Conservation (phyloP, 92 coral and sea anemone species). For the Porites rus region DNA sequence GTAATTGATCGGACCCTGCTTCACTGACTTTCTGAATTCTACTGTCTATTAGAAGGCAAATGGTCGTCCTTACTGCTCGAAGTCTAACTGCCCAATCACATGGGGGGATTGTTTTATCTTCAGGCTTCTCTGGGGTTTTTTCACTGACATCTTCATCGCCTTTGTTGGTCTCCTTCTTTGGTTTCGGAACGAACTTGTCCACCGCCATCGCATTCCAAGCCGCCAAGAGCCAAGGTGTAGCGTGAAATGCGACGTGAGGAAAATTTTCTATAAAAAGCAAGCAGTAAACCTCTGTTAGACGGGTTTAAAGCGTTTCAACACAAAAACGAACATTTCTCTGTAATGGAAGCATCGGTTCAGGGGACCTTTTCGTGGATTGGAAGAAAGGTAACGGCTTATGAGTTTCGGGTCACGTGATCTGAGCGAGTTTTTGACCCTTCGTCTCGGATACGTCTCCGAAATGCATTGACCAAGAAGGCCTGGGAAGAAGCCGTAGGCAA, state of each 20-base stretch:
- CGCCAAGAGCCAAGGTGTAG: conserved; percentile 16
- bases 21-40: neutral
- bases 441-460: neutral
- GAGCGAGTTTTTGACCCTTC: too few species aligned
- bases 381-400: too few species aligned
- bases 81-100: neutral
- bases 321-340: neutral
- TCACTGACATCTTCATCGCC: neutral
- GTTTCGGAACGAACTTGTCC: conserved; percentile 7
- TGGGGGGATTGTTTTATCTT: neutral
- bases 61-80: neutral
- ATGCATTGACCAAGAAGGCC: too few species aligned
- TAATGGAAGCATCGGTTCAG: neutral
- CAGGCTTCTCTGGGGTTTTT: neutral
- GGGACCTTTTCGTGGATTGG: too few species aligned
- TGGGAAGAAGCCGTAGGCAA: too few species aligned
- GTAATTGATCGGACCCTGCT: neutral
- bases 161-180: neutral
- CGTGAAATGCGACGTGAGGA: neutral
- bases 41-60: too few species aligned
- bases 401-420: too few species aligned
- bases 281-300: neutral
- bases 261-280: neutral
- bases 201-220: conserved; percentile 52
- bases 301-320: neutral